Base-by-base conservation (phyloP, 1,140 invertebrate genomes). In the Drosophila burlai region DNA sequence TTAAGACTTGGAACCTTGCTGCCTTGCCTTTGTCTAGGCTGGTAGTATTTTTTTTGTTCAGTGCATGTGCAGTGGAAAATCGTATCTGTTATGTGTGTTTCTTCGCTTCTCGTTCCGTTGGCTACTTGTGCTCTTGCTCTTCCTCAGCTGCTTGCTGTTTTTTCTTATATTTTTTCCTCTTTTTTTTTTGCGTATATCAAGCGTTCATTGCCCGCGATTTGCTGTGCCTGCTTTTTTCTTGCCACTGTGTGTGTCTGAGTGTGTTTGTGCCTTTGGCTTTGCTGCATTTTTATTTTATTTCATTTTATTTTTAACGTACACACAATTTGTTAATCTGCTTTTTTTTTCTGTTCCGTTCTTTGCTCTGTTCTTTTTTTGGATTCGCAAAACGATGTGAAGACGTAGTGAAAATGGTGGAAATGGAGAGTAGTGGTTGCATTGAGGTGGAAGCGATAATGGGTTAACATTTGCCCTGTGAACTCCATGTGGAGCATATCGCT, bases 121-220 rank as follows among this genome's bases (percentile, higher is more conserved):
- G 63, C 47, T 85, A 76, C 68, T 77, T 64, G 45, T 29, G 40
- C 42, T 68, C 72, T 45, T 58, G 42, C 43, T 49, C 43, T 63
- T 59, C 54, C 60, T 45, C 36, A 38, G 13, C 58, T 38, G 50
- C 43, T 57, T 64, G 38, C 46, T 54, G 40, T 64, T 59, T 74
- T 46, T 67, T 66, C n/a, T 34, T 52, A 46, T 76, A 68, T 63
- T 57, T 54, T 54, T 81, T 55, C 46, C 3, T 43, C 81, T 80
- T 50, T 52, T 81, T 59, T 57, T 83, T 89, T 89, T 81, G 85
- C 85, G 74, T 84, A 84, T 73, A 84, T 89, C 84, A 90, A 90
- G 84, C 84, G 84, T 90, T 89, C 85, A 90, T 81, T 89, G 84
- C 84, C 85, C 85, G 83, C 80, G 45, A 36, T 73, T 78, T 68